Evolutionary conservation across 2,797 vertebrate genomes (phyloP).

Genomic region (Triplophysa bombifrons): DNA sequence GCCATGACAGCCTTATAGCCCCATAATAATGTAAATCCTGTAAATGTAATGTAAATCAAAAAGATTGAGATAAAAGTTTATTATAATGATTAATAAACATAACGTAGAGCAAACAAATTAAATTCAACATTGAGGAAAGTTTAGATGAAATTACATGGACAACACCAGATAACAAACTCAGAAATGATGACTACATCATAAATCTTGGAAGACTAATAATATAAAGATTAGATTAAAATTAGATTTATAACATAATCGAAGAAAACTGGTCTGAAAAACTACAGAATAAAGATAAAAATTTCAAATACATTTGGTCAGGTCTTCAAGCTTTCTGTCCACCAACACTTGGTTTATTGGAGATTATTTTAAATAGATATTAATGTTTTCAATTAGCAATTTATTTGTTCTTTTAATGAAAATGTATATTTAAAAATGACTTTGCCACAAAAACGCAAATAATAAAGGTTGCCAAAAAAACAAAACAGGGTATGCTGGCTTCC

Average conservation of each 20-base stretch:
- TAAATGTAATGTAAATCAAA: no score
- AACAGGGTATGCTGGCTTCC: not conserved
- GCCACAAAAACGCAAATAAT: not conserved
- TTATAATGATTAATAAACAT: not conserved
- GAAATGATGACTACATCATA: conserved; percentile 14
- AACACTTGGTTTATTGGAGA: not conserved
- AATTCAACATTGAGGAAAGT: not conserved
- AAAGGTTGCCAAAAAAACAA: not conserved
- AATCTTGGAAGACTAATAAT: conserved; percentile 1
- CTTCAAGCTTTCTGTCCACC: not conserved
- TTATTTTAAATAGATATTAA: not conserved
- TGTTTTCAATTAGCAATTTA: not conserved
- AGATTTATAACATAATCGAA: not conserved
- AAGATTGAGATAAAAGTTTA: not conserved
- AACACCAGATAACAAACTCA: conserved; percentile 8
- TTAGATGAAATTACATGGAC: conserved; percentile 1
- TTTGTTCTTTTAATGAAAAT: not conserved
- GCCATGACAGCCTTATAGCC: no score
- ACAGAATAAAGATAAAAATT: not conserved
- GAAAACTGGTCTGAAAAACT: not conserved
- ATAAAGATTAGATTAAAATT: not conserved
- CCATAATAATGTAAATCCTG: no score
- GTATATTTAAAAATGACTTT: not conserved
- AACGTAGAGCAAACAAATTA: not conserved
- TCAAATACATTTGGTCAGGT: no score